phyloP scores from a whole-genome alignment of 2,888 invertebrate species.

The Drosophila nr. perissopoda region DNA sequence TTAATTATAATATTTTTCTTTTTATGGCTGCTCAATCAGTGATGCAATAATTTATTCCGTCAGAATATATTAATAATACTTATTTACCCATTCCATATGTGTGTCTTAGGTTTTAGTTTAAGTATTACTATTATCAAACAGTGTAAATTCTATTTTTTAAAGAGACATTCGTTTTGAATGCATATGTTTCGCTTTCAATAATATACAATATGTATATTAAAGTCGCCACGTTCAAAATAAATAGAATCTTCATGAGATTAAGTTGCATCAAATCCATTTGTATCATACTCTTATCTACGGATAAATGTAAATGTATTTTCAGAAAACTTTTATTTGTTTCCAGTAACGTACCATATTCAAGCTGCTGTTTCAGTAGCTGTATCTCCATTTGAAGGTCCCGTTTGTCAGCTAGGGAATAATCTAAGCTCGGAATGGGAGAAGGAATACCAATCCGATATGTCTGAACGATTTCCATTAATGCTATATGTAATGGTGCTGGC shows the following conservation, averaged over 20 bases:
- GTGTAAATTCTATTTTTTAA: neutral
- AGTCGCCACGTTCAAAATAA: conserved; percentile 44
- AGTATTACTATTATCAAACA: neutral
- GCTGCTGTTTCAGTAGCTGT: conserved; percentile 15
- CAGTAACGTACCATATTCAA: conserved; percentile 30
- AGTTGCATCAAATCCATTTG: conserved; percentile 58
- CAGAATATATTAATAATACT: neutral
- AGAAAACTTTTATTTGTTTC: neutral
- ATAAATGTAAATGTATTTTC: neutral
- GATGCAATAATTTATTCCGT: neutral
- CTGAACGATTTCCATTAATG: conserved; percentile 4
- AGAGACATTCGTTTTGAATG: neutral
- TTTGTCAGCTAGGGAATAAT: conserved; percentile 2
- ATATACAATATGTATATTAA: conserved; percentile 37
- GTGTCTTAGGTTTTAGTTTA: neutral
- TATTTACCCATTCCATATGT: neutral
- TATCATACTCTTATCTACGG: conserved; percentile 25
- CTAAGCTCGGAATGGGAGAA: neutral
- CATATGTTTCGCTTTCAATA: neutral
- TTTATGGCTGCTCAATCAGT: neutral
- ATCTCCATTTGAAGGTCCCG: neutral
- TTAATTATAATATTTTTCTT: neutral
- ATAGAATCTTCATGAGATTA: conserved; percentile 62
- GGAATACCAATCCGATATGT: neutral
- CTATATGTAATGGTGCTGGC: conserved; percentile 16